Evolutionary conservation across 53 echinoderm and acorn worm species (phyloP), one percentile per base, ranked within the genome.

Genomic region (Patiria pectinifera): DNA sequence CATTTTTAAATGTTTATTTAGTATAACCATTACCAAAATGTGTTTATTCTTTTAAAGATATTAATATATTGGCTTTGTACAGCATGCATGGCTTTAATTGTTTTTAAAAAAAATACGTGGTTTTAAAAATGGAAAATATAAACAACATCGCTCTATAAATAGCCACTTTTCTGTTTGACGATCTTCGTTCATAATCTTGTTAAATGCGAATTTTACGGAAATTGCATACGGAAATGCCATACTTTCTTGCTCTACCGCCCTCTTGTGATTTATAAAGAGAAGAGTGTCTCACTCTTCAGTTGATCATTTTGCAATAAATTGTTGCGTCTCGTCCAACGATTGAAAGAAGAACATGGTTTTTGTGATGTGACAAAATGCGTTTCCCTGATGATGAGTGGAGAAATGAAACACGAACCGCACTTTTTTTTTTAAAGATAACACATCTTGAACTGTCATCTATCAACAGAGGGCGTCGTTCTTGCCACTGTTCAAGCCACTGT

Each of bases 51-150:
- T 90, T 81, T 80, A 80, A 81, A 77, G 72, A 88, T 78, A 80
- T 90, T 90, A 90, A 90, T 90, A 90, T 90, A 90, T 77, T 79
- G 80, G 90, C 90, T 81, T 69, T 90, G 81, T 90, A 90, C 69
- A 90, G 90, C 77, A 90, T 90, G 90, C 90, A 90, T 81, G 90
- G 63, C 66, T 89, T 87, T 78, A 43, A 78, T 60, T 11, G 15
- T 74, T 74, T 70, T 69, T 18, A 10, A 47, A 53, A 12, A 60
- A 72, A 62, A 74, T 53, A 53, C 8, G 8, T 86, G 47, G 48
- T 72, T 74, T 86, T 85, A 46, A 21, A 24, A 75, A 46, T 72
- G 72, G 71, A 78, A 35, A 78, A 21, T 46, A 58, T 15, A 58
- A 22, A n/a, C n/a, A 14, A 10, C 59, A 48, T 82, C 13, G 59